These are phyloP conservation scores for Acrocyrtus sp. DNA, from an alignment of 2,888 invertebrate genomes.

Conservation along the genomic window DNA sequence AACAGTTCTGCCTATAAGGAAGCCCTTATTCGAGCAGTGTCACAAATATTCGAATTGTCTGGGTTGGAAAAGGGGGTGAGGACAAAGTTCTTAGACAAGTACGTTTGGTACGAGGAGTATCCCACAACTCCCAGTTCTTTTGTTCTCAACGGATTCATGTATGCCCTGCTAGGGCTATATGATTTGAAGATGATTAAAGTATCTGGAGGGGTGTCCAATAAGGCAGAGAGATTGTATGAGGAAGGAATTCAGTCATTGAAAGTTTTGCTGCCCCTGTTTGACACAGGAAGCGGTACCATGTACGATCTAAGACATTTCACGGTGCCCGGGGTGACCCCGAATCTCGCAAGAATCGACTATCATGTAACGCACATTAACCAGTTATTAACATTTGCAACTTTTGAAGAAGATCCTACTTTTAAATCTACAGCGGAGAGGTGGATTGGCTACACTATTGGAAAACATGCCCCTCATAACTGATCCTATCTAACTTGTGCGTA, in stretches of 20 bases:
- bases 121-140: constrained; percentile 94
- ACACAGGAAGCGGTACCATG: constrained; percentile 94
- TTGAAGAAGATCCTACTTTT: constrained; percentile 82
- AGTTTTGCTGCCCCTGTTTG: constrained; percentile 87
- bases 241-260: constrained; percentile 90
- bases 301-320: constrained; percentile 97
- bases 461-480: constrained; percentile 92
- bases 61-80: constrained; percentile 79
- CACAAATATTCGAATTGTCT: constrained; percentile 79
- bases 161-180: constrained; percentile 94
- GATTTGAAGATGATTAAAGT: constrained; percentile 88
- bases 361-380: constrained; percentile 99
- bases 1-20: constrained; percentile 79
- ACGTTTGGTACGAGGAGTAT: constrained; percentile 98
- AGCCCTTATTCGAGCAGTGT: constrained; percentile 80
- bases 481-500: background rate
- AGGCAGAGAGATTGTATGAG: constrained; percentile 81
- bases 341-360: constrained; percentile 98
- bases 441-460: constrained; percentile 97
- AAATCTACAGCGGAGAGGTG: constrained; percentile 88
- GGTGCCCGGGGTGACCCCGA: constrained; percentile 82
- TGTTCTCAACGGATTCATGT: constrained; percentile 98
- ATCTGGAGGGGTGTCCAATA: constrained; percentile 73
- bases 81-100: constrained; percentile 85
- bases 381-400: constrained; percentile 65